Conservation (phyloP, 2,113 vertebrate species). For the Diglossa brunneiventris region DNA sequence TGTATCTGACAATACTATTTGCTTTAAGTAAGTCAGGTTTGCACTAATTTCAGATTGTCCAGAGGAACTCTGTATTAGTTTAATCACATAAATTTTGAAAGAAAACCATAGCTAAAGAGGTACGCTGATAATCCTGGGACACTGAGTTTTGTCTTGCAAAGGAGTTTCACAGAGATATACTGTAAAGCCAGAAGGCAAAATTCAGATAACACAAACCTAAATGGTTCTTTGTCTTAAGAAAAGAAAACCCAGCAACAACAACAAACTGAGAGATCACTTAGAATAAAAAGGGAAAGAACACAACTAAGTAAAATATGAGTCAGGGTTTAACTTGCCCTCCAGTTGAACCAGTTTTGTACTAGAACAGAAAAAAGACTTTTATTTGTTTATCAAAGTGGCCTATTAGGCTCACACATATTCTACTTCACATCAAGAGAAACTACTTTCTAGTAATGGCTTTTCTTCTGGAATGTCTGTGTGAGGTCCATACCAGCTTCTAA, state of each 20-base stretch:
- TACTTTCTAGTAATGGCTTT: slow-evolving; percentile 8
- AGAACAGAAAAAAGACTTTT: background rate
- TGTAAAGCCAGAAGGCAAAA: background rate
- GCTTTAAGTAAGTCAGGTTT: background rate
- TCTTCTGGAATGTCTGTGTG: slow-evolving; percentile 59
- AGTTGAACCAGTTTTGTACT: slow-evolving; percentile 8
- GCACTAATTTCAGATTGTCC: background rate
- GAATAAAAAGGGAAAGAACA: background rate
- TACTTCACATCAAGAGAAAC: slow-evolving; percentile 24
- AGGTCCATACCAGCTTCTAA: slow-evolving; percentile 55
- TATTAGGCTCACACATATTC: slow-evolving; percentile 5
- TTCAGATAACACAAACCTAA: background rate
- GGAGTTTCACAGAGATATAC: background rate
- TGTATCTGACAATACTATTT: background rate
- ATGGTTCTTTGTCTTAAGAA: background rate
- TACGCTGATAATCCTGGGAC: background rate
- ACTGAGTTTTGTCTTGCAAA: background rate
- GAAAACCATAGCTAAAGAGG: background rate
- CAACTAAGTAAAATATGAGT: background rate
- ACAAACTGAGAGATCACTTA: background rate
- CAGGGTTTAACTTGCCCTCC: slow-evolving; percentile 1
- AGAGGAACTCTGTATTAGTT: background rate
- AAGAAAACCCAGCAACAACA: background rate
- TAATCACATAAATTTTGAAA: background rate
- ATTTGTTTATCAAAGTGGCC: slow-evolving; percentile 45